A percentile compares a stretch with the other conserved stretches of the same genome.
phyloP scores from a whole-genome alignment of 1,140 invertebrate genomes.

The Lepidurus couesii region DNA sequence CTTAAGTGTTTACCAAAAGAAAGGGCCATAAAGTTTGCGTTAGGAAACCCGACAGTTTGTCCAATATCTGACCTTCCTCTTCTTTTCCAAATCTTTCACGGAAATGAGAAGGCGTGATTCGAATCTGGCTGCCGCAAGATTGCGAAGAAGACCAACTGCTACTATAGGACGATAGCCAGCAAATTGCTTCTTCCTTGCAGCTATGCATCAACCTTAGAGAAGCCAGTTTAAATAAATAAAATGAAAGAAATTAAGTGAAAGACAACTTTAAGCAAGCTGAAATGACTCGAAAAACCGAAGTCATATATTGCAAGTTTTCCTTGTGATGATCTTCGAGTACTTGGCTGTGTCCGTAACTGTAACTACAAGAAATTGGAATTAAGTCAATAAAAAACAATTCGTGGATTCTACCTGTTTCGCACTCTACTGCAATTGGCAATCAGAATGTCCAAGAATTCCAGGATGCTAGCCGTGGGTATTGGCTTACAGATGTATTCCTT shows the following conservation, averaged over 20 bases:
- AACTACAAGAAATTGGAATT: not conserved
- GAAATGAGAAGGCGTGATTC: not conserved
- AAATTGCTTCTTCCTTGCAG: constrained; percentile 5
- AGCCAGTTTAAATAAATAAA: not conserved
- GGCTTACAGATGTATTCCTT: not conserved
- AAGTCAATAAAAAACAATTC: not conserved
- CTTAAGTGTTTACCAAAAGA: not conserved
- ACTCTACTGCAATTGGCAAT: not conserved
- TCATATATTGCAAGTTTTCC: not conserved
- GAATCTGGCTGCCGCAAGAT: not conserved
- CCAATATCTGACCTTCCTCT: not conserved
- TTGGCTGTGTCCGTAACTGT: not conserved
- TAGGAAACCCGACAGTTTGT: not conserved
- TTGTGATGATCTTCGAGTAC: not conserved
- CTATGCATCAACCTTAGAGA: not conserved
- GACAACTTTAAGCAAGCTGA: not conserved
- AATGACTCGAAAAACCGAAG: not conserved
- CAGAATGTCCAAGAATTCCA: not conserved
- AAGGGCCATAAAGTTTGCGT: not conserved
- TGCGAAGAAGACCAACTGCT: not conserved
- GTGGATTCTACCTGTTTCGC: not conserved
- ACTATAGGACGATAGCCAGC: not conserved
- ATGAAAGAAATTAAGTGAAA: not conserved
- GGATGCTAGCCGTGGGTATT: not conserved
- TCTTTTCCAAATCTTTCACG: not conserved